A percentile compares a stretch with the other conserved stretches of the same genome.
Evolutionary conservation across 2,113 vertebrate genomes (phyloP).

Genomic region (Pomatostomus ruficeps): DNA sequence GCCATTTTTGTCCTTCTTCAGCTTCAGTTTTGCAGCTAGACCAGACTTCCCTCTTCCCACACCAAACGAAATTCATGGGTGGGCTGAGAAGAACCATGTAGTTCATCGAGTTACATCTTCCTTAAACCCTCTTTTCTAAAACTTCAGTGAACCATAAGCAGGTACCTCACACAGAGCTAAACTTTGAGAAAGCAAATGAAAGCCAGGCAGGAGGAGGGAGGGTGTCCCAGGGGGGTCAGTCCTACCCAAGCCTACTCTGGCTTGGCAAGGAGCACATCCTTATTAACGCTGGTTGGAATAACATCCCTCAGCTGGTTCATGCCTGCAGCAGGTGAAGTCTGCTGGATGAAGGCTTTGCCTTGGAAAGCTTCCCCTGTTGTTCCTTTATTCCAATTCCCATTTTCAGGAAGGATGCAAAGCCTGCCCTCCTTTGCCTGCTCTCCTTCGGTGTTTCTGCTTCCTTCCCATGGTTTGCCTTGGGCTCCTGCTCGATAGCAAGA

Average conservation of each 20-base stretch:
- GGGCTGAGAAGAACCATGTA: not conserved
- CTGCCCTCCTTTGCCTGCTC: not conserved
- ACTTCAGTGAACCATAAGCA: not conserved
- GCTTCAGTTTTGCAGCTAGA: not conserved
- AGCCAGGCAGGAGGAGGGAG: not conserved
- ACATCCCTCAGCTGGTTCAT: not conserved
- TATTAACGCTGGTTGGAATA: not conserved
- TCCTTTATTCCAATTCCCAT: not conserved
- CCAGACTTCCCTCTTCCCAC: not conserved
- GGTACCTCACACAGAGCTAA: not conserved
- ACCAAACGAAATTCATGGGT: not conserved
- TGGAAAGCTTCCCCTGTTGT: not conserved
- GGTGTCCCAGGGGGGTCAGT: not conserved
- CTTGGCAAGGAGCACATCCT: not conserved
- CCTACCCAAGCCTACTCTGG: not conserved
- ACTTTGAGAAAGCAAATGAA: not conserved
- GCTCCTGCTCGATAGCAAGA: constrained; percentile 53
- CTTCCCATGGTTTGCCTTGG: constrained; percentile 42
- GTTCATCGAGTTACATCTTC: not conserved
- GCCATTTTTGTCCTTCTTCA: not conserved
- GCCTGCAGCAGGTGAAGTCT: constrained; percentile 4
- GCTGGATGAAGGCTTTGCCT: not conserved
- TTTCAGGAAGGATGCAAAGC: constrained; percentile 9
- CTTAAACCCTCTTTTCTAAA: not conserved
- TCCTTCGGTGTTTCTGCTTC: constrained; percentile 8